Conservation (phyloP, 2,797 vertebrate species). For the Botia almorhae region DNA sequence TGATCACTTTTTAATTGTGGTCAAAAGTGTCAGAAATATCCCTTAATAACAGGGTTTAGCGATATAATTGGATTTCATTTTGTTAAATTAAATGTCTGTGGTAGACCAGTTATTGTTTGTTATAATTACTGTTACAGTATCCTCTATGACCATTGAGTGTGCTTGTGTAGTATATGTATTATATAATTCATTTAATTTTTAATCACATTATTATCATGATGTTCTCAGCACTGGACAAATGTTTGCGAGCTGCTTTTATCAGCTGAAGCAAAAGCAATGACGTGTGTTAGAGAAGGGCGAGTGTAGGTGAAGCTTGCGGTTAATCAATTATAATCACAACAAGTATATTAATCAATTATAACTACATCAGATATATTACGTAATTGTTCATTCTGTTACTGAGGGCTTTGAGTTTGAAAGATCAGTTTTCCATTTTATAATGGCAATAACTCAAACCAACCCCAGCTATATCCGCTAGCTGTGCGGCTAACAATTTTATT, state of each 20-base stretch:
- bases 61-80: background rate
- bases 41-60: background rate
- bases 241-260: background rate
- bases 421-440: background rate
- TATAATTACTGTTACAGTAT: no score
- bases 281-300: background rate
- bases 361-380: no score
- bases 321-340: background rate
- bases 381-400: no score
- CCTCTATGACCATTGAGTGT: no score
- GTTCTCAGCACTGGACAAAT: background rate
- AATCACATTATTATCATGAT: background rate
- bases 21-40: conserved; percentile 2
- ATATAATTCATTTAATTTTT: background rate
- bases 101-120: background rate
- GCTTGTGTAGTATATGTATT: no score
- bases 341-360: no score
- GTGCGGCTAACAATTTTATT: background rate
- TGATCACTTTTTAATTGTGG: background rate
- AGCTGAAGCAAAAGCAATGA: background rate
- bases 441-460: background rate
- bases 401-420: background rate
- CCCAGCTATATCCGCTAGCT: background rate
- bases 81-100: background rate
- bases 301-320: background rate